Base-by-base conservation (phyloP, 2,113 vertebrate species). In the Sceloporus undulatus region DNA sequence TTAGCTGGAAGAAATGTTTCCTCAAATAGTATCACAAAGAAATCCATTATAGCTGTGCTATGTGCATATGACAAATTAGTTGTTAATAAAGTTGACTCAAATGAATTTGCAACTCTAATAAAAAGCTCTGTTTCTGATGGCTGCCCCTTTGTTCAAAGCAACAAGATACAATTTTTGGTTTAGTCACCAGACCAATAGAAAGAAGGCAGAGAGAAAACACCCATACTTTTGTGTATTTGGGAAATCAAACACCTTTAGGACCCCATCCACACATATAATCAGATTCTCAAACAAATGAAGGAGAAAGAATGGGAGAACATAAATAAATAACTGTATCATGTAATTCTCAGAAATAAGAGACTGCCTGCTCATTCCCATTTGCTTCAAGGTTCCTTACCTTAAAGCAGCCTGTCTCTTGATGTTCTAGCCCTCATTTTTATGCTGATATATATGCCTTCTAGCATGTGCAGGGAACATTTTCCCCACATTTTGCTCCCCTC, bases 1-100 rank as follows among this genome's bases (percentile, higher is more conserved):
- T 85, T 88, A 92, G 87, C 85, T 92, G 87, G 79, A 94, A 85
- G 86, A 92, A 42, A 74, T 76, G 81, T 9, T 84, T 92, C 92
- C 66, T 91, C 87, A 93, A 92, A 88, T 68, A 87, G 38, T n/a
- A 54, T 80, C 81, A 79, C 89, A 62, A 83, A 84, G 65, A 16
- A 70, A 38, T 7, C 1, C 85, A 89, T 90, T 25, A 77, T 90
- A 27, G 16, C 79, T 84, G 5, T 75, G 38, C 38, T 9, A 6
- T 9, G 18, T 75, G 34, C 38, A 19, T 82, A 11, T 40, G 27
- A 19, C 21, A 83, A 82, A 71, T 42, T 9, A 11, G 83, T 76
- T 29, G 34, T 81, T 82, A 70, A 82, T 70, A 48, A 59, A 34
- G 14, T 21, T 79, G 38, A 27, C 9, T 25, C 52, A 79, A 90